Evolutionary conservation across 2,113 vertebrate species (phyloP).

Genomic region (Halcyon senegalensis): DNA sequence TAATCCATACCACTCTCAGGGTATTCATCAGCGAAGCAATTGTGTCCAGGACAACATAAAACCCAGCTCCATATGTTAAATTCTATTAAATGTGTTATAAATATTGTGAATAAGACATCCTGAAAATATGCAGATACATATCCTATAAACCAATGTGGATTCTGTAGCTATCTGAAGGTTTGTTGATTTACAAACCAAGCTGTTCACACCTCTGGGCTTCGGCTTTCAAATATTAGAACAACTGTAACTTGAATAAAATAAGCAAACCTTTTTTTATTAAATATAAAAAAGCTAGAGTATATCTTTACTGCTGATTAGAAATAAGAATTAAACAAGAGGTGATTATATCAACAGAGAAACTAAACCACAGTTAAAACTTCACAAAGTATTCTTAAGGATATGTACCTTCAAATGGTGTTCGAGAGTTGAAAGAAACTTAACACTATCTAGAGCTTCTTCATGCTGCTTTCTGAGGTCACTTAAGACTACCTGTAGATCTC

Average conservation of each 20-base stretch:
- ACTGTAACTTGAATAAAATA: neutral
- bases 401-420: slow-evolving; percentile 89
- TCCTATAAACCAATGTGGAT: neutral
- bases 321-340: neutral
- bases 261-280: neutral
- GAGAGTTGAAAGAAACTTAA: slow-evolving; percentile 84
- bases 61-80: slow-evolving; percentile 70
- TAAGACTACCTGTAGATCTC: slow-evolving; percentile 77
- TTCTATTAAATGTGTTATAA: slow-evolving; percentile 46
- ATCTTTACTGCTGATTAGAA: neutral
- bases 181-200: neutral
- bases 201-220: neutral
- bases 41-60: slow-evolving; percentile 79
- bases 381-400: neutral
- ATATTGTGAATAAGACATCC: neutral
- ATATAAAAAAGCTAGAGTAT: neutral
- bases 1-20: slow-evolving; percentile 88
- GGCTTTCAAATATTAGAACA: neutral
- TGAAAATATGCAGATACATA: neutral
- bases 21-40: slow-evolving; percentile 87
- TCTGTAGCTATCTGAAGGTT: neutral
- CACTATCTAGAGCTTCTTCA: slow-evolving; percentile 84
- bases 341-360: neutral
- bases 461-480: slow-evolving; percentile 80
- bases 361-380: neutral